Evolutionary conservation across 2,888 invertebrate genomes (phyloP).

Genomic region (Acleris holmiana): DNA sequence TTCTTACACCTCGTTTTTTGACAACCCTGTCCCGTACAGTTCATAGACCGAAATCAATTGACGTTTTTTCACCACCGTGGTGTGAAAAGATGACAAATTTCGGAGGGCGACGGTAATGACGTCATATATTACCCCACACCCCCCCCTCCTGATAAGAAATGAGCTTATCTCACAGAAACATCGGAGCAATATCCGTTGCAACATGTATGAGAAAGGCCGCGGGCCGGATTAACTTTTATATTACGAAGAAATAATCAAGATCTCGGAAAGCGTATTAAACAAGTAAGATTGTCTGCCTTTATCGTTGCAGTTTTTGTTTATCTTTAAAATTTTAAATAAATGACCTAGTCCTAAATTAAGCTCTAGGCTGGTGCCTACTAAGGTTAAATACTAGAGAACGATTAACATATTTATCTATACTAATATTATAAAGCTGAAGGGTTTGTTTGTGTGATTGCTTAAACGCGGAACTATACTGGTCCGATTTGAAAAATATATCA

Average conservation of each 20-base stretch:
- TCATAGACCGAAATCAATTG: conserved; percentile 20
- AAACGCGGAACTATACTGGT: too few relatives aligned
- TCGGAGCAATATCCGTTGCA: conserved; percentile 59
- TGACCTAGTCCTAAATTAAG: too few relatives aligned
- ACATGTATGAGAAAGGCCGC: conserved; percentile 46
- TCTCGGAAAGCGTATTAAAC: not conserved
- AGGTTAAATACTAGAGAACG: too few relatives aligned
- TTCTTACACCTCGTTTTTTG: not conserved
- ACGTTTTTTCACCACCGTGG: conserved; percentile 12
- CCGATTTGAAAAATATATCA: too few relatives aligned
- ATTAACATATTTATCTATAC: too few relatives aligned
- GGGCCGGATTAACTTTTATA: not conserved
- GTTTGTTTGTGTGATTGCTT: too few relatives aligned
- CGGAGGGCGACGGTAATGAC: conserved; percentile 45
- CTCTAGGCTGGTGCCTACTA: too few relatives aligned
- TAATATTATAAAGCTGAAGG: too few relatives aligned
- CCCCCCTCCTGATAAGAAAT: conserved; percentile 60
- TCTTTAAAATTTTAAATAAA: too few relatives aligned
- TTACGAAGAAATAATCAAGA: not conserved
- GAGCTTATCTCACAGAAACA: conserved; percentile 65
- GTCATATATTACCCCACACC: conserved; percentile 55
- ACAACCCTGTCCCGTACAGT: not conserved
- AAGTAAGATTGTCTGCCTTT: too few relatives aligned
- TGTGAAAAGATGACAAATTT: conserved; percentile 40
- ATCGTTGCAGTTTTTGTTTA: too few relatives aligned